A percentile compares a stretch with the other conserved stretches of the same genome.
Evolutionary conservation across 2,797 vertebrate species (phyloP).

Genomic region (Myotis daubentonii): DNA sequence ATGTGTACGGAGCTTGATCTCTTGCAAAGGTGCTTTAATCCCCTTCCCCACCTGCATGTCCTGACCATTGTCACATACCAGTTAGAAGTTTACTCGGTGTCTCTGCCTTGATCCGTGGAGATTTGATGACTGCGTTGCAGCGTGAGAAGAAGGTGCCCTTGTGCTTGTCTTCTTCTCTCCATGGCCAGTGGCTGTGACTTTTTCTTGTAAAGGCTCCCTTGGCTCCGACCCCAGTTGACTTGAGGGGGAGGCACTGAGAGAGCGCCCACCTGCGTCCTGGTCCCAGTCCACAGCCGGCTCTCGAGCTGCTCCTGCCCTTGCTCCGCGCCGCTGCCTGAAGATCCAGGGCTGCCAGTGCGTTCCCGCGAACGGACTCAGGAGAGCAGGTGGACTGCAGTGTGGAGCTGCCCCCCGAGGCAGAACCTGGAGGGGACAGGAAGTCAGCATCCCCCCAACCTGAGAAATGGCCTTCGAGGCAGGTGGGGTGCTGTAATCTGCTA

Average conservation of each 20-base stretch:
- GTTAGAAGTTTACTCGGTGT: neutral
- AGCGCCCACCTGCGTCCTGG: neutral
- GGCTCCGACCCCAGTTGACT: neutral
- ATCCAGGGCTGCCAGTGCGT: neutral
- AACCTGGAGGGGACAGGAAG: neutral
- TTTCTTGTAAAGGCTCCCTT: neutral
- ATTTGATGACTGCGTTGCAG: neutral
- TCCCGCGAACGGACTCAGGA: neutral
- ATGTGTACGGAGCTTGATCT: neutral
- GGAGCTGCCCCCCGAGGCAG: neutral
- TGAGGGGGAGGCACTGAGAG: neutral
- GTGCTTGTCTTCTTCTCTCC: neutral
- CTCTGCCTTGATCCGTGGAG: neutral
- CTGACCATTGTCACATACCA: neutral
- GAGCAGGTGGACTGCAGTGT: neutral
- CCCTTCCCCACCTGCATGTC: accelerated
- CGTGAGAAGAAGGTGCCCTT: neutral
- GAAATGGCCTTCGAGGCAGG: neutral
- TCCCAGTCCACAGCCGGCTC: accelerated
- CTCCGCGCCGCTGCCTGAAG: neutral
- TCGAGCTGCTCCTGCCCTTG: neutral
- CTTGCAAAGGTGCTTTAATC: neutral
- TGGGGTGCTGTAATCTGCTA: neutral
- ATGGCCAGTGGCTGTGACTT: neutral
- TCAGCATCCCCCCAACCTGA: accelerated